Evolutionary conservation across 30 jellyfish, hydroid and myxozoan species (phyloP).

Genomic region (Mastigias papua): DNA sequence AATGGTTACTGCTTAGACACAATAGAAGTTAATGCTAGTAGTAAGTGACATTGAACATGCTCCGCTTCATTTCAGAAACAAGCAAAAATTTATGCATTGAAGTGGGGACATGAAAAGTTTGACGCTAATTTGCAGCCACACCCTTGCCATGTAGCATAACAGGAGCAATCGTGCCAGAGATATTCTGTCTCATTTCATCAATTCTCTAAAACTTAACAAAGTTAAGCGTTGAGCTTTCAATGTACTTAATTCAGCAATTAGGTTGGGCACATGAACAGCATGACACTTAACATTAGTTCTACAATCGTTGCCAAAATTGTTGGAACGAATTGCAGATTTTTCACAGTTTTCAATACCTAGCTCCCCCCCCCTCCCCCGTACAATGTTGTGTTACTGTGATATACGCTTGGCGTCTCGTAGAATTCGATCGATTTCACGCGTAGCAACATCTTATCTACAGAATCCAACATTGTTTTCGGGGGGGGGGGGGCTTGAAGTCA

Average conservation of each 20-base stretch:
- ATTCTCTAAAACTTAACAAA: constrained; percentile 33
- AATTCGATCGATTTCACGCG: too few relatives aligned
- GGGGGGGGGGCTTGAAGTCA: too few relatives aligned
- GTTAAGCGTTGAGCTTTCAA: constrained; percentile 26
- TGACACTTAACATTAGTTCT: constrained; percentile 5
- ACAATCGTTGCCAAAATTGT: too few relatives aligned
- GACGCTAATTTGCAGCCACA: neutral
- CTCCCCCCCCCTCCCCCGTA: too few relatives aligned
- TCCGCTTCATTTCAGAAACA: too few relatives aligned
- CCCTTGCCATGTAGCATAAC: neutral
- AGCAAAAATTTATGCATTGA: neutral
- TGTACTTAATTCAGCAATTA: constrained; percentile 35
- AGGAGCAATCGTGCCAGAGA: constrained; percentile 24
- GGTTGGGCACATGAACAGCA: constrained; percentile 40
- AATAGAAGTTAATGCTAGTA: neutral
- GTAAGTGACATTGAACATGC: neutral
- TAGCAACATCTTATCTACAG: too few relatives aligned
- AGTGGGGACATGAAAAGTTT: neutral
- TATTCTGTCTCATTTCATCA: constrained; percentile 26
- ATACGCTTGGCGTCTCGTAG: too few relatives aligned
- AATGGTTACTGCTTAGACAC: neutral
- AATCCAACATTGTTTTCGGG: too few relatives aligned
- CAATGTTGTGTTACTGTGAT: too few relatives aligned
- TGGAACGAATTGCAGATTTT: too few relatives aligned
- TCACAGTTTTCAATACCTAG: too few relatives aligned